Base-by-base conservation (phyloP, 2,888 invertebrate genomes). In the Podabrus alpinus region DNA sequence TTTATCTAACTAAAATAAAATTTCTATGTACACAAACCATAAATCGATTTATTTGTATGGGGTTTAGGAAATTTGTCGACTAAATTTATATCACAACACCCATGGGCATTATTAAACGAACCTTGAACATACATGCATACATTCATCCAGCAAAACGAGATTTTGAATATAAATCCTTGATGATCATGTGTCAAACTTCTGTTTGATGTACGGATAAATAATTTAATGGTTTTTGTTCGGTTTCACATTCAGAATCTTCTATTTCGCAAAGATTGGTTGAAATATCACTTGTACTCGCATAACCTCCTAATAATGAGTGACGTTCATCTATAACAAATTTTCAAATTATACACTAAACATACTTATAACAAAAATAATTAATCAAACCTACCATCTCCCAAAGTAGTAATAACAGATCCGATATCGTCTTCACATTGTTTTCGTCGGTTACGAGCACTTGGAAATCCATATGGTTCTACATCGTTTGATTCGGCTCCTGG, bases 181-280 rank as follows among this genome's bases (percentile, higher is more conserved):
- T 76, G 68, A 66, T 59, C 61, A 60, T 77, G 68, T 75, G 83
- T 87, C 87, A 88, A 80, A 88, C 88, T 72, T 86, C 86, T 68
- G 88, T 88, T 78, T 88, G 88, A 74, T 88, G 87, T 59, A 87
- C 85, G 24, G 85, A 80, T 74, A 85, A 79, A 78, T 85, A 87
- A 80, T 88, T 88, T 73, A 88, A 80, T n/a, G 87, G 88, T 79
- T 88, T 84, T 70, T 85, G 85, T 83, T 87, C 86, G 77, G 88
- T 87, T 87, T 94, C 94, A 83, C 91, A 92, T 86, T 95, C 95
- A 66, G 94, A 94, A 88, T 95, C 95, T 88, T 97, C 97, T 84
- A 97, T 96, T 89, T 97, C 97, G 90, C 97, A 97, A 79, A 97
- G 90, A 86, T 94, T 93, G 70, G 94, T 93, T 70, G 97, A 97